Evolutionary conservation across 2,888 invertebrate species (phyloP).

Genomic region (Dynastes hyllus): DNA sequence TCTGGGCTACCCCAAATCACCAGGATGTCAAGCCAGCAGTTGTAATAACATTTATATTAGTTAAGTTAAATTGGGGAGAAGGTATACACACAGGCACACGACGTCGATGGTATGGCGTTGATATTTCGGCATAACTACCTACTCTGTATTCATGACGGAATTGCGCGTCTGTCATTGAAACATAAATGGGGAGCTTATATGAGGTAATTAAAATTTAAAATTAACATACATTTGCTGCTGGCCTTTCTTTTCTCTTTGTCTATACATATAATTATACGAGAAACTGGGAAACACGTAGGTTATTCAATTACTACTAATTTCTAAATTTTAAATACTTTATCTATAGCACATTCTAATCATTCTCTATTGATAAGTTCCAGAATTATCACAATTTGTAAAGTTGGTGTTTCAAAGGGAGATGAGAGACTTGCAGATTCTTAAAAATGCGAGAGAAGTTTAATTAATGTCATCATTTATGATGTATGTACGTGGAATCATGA

Average conservation of each 20-base stretch:
- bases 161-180: slow-evolving; percentile 37
- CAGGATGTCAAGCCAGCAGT: slow-evolving; percentile 3
- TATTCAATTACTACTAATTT: no score
- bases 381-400: no score
- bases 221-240: slow-evolving; percentile 1
- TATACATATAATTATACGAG: no score
- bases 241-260: not conserved
- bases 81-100: not conserved
- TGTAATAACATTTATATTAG: slow-evolving; percentile 38
- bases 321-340: no score
- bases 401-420: no score
- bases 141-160: slow-evolving; percentile 45
- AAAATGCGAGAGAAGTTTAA: no score
- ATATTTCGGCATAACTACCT: slow-evolving; percentile 38
- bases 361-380: no score
- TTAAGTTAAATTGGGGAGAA: slow-evolving; percentile 39
- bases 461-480: no score
- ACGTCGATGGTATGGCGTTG: not conserved
- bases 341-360: no score
- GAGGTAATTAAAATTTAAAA: slow-evolving; percentile 40
- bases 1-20: slow-evolving; percentile 16
- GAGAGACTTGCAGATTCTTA: no score
- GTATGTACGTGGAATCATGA: no score
- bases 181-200: slow-evolving; percentile 38
- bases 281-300: no score